A percentile compares a stretch with the other conserved stretches of the same genome.
phyloP scores from a whole-genome alignment of 2,113 vertebrate genomes.

The Orientallactaga bullata region DNA sequence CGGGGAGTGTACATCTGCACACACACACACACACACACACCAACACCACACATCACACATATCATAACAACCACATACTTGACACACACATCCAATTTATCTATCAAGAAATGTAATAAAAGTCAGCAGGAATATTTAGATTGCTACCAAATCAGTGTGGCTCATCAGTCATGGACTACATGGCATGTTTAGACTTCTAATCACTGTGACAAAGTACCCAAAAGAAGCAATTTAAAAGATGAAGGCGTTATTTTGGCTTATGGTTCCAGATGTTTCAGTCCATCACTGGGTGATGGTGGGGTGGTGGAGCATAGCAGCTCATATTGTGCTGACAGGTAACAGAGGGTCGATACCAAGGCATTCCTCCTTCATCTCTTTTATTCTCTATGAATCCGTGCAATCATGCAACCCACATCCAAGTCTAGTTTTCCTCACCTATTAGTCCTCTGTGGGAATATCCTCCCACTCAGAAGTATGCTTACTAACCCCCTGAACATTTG shows the following conservation, averaged over 20 bases:
- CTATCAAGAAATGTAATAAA: conserved; percentile 44
- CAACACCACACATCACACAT: too few relatives aligned
- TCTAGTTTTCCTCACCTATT: too few relatives aligned
- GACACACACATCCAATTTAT: neutral
- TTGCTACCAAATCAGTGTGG: neutral
- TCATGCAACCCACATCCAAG: neutral
- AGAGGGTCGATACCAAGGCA: neutral
- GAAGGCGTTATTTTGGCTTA: neutral
- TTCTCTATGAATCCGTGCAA: neutral
- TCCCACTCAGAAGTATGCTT: neutral
- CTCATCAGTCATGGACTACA: neutral
- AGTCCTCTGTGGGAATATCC: neutral
- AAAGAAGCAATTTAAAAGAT: neutral
- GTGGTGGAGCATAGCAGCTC: neutral
- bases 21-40: too few relatives aligned
- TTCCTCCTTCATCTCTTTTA: neutral
- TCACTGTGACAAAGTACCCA: neutral
- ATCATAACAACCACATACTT: too few relatives aligned
- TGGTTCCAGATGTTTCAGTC: neutral
- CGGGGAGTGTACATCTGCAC: too few relatives aligned
- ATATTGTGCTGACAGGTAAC: neutral
- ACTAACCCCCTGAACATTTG: neutral
- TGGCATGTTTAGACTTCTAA: neutral
- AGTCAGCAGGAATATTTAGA: neutral
- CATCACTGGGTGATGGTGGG: neutral